Percentiles rank a stretch among this genome's conserved stretches.
Conservation (phyloP, 1,140 invertebrate genomes). For the Ephestia elutella region DNA sequence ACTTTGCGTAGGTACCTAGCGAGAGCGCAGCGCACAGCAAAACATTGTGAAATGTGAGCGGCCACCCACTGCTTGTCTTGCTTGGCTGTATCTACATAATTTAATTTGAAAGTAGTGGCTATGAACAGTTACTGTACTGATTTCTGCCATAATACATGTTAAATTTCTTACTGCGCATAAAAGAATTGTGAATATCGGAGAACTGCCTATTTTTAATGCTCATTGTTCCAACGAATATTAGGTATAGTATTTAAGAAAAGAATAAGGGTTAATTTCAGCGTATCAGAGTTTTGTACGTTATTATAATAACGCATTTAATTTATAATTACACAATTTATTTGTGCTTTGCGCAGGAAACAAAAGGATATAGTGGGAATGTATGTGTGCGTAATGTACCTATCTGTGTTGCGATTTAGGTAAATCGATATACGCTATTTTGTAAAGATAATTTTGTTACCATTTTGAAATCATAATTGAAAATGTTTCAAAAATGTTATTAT, state of each 20-base stretch:
- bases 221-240: constrained; percentile 67
- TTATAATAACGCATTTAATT: too few species aligned
- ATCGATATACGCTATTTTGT: too few species aligned
- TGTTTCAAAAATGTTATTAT: too few species aligned
- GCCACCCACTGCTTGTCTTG: constrained; percentile 64
- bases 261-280: constrained; percentile 29
- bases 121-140: constrained; percentile 67
- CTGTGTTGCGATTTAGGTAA: background rate
- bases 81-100: constrained; percentile 53
- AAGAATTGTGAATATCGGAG: constrained; percentile 60
- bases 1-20: constrained; percentile 26
- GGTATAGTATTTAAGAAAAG: constrained; percentile 64
- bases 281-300: background rate
- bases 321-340: background rate
- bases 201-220: constrained; percentile 55
- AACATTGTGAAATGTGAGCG: constrained; percentile 73
- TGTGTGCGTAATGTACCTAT: constrained; percentile 1
- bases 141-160: constrained; percentile 60
- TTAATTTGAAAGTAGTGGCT: constrained; percentile 68
- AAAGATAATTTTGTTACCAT: too few species aligned
- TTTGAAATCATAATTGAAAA: too few species aligned
- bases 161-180: constrained; percentile 54
- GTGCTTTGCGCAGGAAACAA: background rate
- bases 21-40: constrained; percentile 57
- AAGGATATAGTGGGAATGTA: background rate